Evolutionary conservation across 2,797 vertebrate species (phyloP).

Genomic region (Periparus ater): DNA sequence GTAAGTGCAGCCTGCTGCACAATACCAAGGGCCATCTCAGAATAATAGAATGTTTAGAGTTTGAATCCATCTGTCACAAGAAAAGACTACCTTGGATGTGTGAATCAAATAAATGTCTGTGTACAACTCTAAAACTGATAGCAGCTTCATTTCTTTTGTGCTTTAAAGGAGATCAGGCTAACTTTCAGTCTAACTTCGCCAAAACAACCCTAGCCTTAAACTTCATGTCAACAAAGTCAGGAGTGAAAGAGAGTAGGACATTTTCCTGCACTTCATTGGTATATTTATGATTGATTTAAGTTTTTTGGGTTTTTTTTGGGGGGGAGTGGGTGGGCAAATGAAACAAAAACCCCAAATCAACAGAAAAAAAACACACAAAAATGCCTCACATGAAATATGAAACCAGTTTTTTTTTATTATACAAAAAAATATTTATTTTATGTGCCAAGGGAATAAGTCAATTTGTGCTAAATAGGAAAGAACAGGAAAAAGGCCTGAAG

Average conservation of each 20-base stretch:
- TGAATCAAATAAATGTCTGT: slow-evolving; percentile 22
- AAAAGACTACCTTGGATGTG: not conserved
- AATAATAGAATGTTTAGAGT: slow-evolving; percentile 33
- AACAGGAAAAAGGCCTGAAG: not conserved
- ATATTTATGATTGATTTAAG: not conserved
- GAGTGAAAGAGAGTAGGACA: not conserved
- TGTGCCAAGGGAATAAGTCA: not conserved
- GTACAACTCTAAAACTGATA: not conserved
- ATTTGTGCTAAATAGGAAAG: not conserved
- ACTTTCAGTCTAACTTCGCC: not conserved
- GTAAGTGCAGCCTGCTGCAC: slow-evolving; percentile 1
- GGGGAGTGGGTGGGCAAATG: accelerated
- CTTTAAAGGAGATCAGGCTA: not conserved
- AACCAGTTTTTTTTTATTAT: not conserved
- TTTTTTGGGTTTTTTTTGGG: no score
- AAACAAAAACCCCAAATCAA: not conserved
- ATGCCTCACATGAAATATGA: not conserved
- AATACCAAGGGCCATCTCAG: slow-evolving; percentile 2
- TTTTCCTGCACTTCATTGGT: not conserved
- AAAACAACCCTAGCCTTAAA: not conserved
- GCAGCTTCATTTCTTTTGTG: slow-evolving; percentile 21
- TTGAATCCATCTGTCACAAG: slow-evolving; percentile 28
- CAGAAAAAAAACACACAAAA: not conserved
- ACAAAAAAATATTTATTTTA: not conserved
- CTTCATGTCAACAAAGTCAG: not conserved